A percentile compares a stretch with the other conserved stretches of the same genome.
Evolutionary conservation across 2,888 invertebrate species (phyloP).

Genomic region (Zelleria hepariella): DNA sequence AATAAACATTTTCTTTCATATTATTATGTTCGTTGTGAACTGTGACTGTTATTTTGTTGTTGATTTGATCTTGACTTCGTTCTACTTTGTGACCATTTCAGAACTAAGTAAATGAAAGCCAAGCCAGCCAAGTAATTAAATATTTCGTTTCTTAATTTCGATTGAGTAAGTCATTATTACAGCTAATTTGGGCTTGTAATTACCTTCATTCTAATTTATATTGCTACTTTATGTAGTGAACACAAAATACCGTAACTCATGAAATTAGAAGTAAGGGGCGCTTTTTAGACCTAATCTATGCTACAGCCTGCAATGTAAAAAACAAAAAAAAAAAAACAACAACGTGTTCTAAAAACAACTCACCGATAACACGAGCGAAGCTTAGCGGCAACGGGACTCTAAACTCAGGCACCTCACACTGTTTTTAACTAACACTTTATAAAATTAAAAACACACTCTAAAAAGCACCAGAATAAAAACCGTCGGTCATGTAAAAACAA

Average conservation of each 20-base stretch:
- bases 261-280: neutral
- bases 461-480: neutral
- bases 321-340: neutral
- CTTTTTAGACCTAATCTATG: neutral
- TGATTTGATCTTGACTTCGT: neutral
- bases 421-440: neutral
- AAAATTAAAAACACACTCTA: neutral
- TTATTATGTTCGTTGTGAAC: neutral
- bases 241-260: neutral
- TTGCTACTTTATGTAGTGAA: neutral
- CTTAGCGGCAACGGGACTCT: constrained; percentile 50
- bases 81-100: neutral
- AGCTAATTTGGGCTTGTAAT: neutral
- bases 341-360: constrained; percentile 24
- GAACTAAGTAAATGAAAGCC: neutral
- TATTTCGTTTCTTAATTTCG: neutral
- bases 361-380: constrained; percentile 39
- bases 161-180: neutral
- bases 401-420: constrained; percentile 6
- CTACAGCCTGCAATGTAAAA: neutral
- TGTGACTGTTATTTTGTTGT: neutral
- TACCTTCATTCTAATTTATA: neutral
- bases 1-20: too few species aligned
- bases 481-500: neutral
- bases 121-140: neutral